Base-by-base conservation (phyloP, 2,797 vertebrate species). In the Pangasius macronema region DNA sequence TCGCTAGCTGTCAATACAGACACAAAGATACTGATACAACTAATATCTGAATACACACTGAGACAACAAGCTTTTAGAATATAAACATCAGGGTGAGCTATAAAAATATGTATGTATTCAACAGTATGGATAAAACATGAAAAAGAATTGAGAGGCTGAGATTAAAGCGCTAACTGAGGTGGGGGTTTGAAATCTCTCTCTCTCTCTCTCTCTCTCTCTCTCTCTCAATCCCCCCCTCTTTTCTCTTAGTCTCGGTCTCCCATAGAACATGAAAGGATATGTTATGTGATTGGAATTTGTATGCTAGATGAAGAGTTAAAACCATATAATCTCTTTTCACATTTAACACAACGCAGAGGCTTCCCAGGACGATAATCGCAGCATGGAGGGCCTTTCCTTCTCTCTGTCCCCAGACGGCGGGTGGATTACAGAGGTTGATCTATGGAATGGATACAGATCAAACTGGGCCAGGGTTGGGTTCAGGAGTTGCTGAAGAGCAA, bases 241-340 rank as follows among this genome's bases (percentile, higher is more conserved):
- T 46, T 51, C 49, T 53, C 2, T 76, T 11, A 53, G 49, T 30
- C 46, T 53, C 22, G 67, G 33, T 90, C 76, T 94, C 93, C 93
- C 93, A 95, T 94, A 95, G 95, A 94, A 96, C 95, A 96, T 95
- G 93, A 95, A 95, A 95, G 90, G 88, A 91, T 91, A 89, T 91
- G 94, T 96, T 96, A 95, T 93, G 91, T 97, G 96, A 95, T 97
- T 96, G 94, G 93, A 96, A 94, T 96, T 96, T 96, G 95, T 94
- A 96, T 96, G 96, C 95, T 96, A 97, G 96, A 96, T 93, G 91
- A 96, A 93, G 93, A 96, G 95, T 97, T 97, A 98, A 97, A 97
- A 95, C 97, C 96, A 94, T 92, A 96, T 98, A 97, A 98, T 97
- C 97, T 97, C 94, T 96, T 97, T 96, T 95, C 94, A 95, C 94